phyloP scores from a whole-genome alignment of 2,113 vertebrate species.

The Hystrix cristata region DNA sequence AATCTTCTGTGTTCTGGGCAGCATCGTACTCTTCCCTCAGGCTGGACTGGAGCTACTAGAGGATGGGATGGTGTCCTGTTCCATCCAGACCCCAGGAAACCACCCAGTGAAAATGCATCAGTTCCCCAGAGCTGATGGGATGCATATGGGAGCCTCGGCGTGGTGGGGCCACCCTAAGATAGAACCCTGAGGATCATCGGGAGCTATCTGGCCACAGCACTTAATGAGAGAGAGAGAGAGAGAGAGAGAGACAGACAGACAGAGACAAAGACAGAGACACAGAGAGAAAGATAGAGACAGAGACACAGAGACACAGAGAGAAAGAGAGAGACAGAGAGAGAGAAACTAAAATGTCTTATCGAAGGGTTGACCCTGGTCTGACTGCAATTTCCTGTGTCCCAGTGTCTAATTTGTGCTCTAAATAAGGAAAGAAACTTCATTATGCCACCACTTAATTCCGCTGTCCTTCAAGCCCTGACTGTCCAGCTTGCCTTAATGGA shows the following conservation, averaged over 20 bases:
- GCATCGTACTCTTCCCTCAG: background rate
- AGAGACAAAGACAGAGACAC: too few relatives aligned
- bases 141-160: background rate
- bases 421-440: background rate
- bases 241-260: background rate
- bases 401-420: background rate
- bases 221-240: background rate
- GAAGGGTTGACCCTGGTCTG: background rate
- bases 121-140: background rate
- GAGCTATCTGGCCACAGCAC: background rate
- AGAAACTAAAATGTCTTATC: background rate
- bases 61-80: background rate
- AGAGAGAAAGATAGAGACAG: background rate
- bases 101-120: background rate
- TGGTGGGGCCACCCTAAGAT: background rate
- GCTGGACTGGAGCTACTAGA: background rate
- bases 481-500: background rate
- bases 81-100: background rate
- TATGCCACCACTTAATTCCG: background rate
- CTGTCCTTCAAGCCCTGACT: background rate
- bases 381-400: background rate
- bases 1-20: background rate
- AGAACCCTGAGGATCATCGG: background rate
- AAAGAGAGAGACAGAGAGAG: too few relatives aligned
- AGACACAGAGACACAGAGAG: background rate